Evolutionary conservation across 2,888 invertebrate genomes (phyloP), one percentile per base, ranked within the genome.

Genomic region (Rugalucina vietnamica): DNA sequence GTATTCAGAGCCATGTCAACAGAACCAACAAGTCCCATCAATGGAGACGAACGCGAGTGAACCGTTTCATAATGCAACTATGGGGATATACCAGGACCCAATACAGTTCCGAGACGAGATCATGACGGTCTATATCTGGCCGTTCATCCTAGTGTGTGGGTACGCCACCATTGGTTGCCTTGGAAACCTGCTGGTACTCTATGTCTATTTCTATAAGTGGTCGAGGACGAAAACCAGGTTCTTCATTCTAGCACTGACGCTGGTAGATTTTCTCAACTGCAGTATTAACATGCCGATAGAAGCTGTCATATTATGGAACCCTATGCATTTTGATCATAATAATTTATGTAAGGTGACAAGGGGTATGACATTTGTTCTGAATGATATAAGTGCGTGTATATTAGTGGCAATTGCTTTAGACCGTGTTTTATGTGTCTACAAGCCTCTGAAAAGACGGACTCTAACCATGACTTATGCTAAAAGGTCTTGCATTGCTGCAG

Each of bases 381-480:
- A 84, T 54, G 77, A 81, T 43, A 70, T 78, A 14, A 73, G 77
- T 49, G 81, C 80, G 21, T 80, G 84, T 65, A 71, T 84, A 5
- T 77, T 84, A 27, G 81, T 84, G 70, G 81, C 81, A 8, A 84
- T 84, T 39, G 84, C 84, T n/a, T 78, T 84, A 24, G 84, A 84
- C 69, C 72, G 84, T n/a, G 43, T 84, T 24, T 49, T 84, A 32
- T 65, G 80, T 27, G 80, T 84, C 12, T 84, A 84, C 29, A 60
- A 57, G 60, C 84, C 84, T 0, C 27, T 84, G 1, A 77, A 74
- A 37, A 27, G 84, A 29, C 37, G 50, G 18, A 70, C 77, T 10
- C 69, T 77, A 69, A 84, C 84, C 0, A 36, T 57, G 49, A 18
- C 57, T 27, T 84, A 84, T 49, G 84, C 77, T 14, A 76, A 70